Evolutionary conservation across 2,888 invertebrate species (phyloP), one percentile per base, ranked within the genome.

Genomic region (Phortica magna): DNA sequence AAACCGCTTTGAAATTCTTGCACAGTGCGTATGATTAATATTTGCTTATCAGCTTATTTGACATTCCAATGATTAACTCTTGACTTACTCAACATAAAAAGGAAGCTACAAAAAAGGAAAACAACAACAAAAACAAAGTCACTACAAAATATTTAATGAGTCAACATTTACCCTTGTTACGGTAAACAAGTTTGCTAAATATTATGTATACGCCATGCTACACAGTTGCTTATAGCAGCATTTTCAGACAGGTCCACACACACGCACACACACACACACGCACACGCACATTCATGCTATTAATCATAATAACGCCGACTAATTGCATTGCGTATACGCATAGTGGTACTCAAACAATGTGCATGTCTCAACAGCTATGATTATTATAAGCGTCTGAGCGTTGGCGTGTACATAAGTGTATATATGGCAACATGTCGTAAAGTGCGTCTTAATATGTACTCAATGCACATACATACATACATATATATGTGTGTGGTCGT

Each of bases 271-370:
- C 3, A 31, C 31, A 31, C 2, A 41, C 42, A 42, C 59, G 12
- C 17, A 7, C n/a, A 7, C 9, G n/a, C 67, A 42, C 68, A 39
- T 43, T 43, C 22, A 48, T 19, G 43, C 68, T 3, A 80, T 86
- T 86, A 83, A 87, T 88, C 88, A 86, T 86, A 87, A 86, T 87
- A 86, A 87, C 81, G 84, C 83, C 81, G 75, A 82, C 85, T 88
- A 86, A 86, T 86, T 88, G 87, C 87, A 85, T 82, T 88, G 87
- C 84, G 85, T 85, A 88, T 80, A 87, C 87, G 87, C 85, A 87
- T 83, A 83, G 82, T 79, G 84, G 80, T 87, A 79, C 83, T 74
- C 65, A 68, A 78, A 77, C 77, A 79, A 68, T 31, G 10, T n/a
- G 55, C 17, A 55, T 55, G n/a, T 55, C n/a, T 14, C 14, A 55